These are phyloP conservation scores for Apodemus agrarius DNA, from an alignment of 2,797 vertebrate genomes.

Conservation along the genomic window DNA sequence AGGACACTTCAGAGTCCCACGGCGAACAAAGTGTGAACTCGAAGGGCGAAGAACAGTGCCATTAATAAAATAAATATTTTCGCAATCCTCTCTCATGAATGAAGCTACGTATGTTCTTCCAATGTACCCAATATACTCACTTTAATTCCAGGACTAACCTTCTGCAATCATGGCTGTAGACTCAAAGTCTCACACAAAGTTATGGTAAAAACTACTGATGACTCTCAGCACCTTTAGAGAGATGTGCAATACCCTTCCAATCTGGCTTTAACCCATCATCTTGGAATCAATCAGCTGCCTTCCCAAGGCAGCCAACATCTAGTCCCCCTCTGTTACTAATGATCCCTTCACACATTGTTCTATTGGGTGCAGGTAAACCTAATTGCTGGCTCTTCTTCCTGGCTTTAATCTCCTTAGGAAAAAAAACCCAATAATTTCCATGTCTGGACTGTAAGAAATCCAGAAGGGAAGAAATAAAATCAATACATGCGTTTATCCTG, in stretches of 20 bases:
- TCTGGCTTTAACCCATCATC: not conserved
- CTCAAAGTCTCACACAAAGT: slow-evolving; percentile 4
- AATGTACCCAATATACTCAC: not conserved
- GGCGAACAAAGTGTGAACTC: not conserved
- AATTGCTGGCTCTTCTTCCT: not conserved
- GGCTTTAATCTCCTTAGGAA: not conserved
- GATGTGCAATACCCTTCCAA: not conserved
- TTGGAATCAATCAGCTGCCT: not conserved
- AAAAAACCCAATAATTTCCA: not conserved
- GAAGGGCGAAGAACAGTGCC: not conserved
- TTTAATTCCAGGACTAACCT: not conserved
- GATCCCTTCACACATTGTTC: too few relatives aligned
- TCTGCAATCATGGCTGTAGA: not conserved
- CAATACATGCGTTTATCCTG: not conserved
- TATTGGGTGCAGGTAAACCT: not conserved
- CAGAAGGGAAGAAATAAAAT: not conserved
- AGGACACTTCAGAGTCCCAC: not conserved
- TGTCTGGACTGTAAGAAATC: not conserved
- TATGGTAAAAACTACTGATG: not conserved
- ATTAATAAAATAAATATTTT: not conserved
- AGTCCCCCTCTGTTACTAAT: not conserved
- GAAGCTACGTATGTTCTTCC: not conserved
- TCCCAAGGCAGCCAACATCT: not conserved
- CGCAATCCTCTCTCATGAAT: not conserved
- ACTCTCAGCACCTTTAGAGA: not conserved